Conservation (phyloP, 2,797 vertebrate species). For the Myotis myotis region DNA sequence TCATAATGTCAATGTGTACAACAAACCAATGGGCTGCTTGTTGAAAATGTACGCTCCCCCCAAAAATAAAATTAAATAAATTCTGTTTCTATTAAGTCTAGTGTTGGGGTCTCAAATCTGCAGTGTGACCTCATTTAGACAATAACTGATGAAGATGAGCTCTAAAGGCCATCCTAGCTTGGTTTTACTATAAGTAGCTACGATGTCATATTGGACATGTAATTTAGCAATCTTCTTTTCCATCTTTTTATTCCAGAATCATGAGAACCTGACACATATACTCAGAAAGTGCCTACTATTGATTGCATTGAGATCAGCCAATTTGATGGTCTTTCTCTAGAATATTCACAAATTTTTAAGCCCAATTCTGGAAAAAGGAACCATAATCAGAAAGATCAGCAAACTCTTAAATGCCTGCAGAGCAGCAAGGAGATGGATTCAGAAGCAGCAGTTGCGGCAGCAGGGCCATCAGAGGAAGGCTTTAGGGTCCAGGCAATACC, state of each 20-base stretch:
- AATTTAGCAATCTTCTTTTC: neutral
- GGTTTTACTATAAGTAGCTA: neutral
- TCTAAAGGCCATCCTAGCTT: neutral
- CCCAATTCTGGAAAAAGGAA: conserved; percentile 13
- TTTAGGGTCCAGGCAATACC: neutral
- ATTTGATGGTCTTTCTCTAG: neutral
- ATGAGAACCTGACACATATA: neutral
- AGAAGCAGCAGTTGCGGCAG: neutral
- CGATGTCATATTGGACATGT: neutral
- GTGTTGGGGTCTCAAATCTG: neutral
- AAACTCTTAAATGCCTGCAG: neutral
- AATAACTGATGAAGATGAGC: neutral
- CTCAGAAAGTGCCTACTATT: neutral
- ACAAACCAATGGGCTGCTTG: neutral
- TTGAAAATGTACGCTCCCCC: neutral
- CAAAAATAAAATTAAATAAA: no score
- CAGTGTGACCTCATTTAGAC: neutral
- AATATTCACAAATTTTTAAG: neutral
- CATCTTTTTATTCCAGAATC: neutral
- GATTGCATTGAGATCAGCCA: neutral
- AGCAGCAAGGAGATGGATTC: neutral
- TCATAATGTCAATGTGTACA: neutral
- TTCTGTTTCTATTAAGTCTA: neutral
- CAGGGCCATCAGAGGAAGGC: neutral
- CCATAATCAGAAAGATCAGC: neutral